These are phyloP conservation scores for Chymomyza procnemis DNA, from an alignment of 2,888 invertebrate species.

Conservation along the genomic window DNA sequence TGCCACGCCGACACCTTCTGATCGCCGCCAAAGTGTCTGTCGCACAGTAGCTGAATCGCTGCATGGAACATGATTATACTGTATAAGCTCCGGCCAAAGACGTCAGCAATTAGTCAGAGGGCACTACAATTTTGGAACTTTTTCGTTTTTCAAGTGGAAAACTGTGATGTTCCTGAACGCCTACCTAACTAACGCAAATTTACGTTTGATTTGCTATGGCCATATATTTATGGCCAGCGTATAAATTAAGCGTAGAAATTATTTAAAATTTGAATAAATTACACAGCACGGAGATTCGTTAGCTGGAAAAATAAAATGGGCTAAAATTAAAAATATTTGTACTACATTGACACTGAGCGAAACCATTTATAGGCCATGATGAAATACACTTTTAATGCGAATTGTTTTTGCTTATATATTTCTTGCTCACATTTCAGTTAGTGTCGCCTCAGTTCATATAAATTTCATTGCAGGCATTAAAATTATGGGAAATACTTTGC, in stretches of 20 bases:
- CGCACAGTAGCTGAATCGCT: not conserved
- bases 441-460: conserved; percentile 37
- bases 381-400: conserved; percentile 42
- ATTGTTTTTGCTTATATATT: conserved; percentile 28
- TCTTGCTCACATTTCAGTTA: conserved; percentile 27
- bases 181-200: conserved; percentile 34
- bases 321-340: conserved; percentile 18
- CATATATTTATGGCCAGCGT: conserved; percentile 36
- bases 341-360: conserved; percentile 1
- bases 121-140: conserved; percentile 28
- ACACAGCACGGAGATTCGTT: conserved; percentile 25
- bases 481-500: conserved; percentile 37
- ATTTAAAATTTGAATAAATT: conserved; percentile 54
- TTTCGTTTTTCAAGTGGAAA: conserved; percentile 22
- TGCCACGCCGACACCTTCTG: conserved; percentile 14
- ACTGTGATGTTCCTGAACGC: conserved; percentile 15
- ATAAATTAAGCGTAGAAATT: conserved; percentile 26
- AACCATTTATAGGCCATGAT: conserved; percentile 64
- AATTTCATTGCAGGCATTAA: not conserved
- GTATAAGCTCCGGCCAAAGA: conserved; percentile 38
- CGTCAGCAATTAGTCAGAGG: conserved; percentile 63
- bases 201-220: conserved; percentile 30
- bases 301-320: conserved; percentile 35
- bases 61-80: conserved; percentile 13
- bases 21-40: conserved; percentile 61